Percentiles rank a stretch among this genome's conserved stretches.
These are phyloP conservation scores for Diplodus sargus DNA, from an alignment of 2,797 vertebrate genomes.

Conservation along the genomic window DNA sequence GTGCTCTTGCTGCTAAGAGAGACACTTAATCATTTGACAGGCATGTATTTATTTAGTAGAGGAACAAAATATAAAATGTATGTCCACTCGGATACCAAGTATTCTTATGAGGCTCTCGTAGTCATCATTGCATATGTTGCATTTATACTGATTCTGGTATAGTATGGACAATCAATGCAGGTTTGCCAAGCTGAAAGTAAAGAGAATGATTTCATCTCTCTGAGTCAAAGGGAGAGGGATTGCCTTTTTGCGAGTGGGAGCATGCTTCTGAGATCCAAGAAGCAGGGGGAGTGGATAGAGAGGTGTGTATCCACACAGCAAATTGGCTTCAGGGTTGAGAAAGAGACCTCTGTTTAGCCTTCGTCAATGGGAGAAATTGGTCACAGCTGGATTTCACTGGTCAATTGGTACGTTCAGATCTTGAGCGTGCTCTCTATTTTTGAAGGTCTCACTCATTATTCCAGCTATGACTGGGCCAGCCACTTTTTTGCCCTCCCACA, in stretches of 20 bases:
- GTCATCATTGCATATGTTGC: constrained; percentile 18
- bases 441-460: constrained; percentile 52
- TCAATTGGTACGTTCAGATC: constrained; percentile 64
- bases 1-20: constrained; percentile 32
- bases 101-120: constrained; percentile 22
- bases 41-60: constrained; percentile 28
- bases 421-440: constrained; percentile 48
- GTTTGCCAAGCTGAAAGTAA: constrained; percentile 67
- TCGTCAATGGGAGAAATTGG: constrained; percentile 70
- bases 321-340: constrained; percentile 71
- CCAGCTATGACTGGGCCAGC: constrained; percentile 31
- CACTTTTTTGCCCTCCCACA: neutral
- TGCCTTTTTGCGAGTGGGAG: constrained; percentile 58
- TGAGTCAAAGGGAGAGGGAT: constrained; percentile 62
- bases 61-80: neutral
- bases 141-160: constrained; percentile 66
- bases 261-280: constrained; percentile 66
- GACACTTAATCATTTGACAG: constrained; percentile 16
- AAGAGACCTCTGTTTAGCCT: constrained; percentile 71
- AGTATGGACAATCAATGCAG: constrained; percentile 60
- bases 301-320: constrained; percentile 73
- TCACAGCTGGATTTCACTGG: constrained; percentile 68
- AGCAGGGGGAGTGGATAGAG: constrained; percentile 53
- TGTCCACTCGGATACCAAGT: constrained; percentile 9
- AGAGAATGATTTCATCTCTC: constrained; percentile 66